Percentiles rank a stretch among this genome's conserved stretches.
Conservation (phyloP, 1,140 invertebrate genomes). For the Bombus sibiricus region DNA sequence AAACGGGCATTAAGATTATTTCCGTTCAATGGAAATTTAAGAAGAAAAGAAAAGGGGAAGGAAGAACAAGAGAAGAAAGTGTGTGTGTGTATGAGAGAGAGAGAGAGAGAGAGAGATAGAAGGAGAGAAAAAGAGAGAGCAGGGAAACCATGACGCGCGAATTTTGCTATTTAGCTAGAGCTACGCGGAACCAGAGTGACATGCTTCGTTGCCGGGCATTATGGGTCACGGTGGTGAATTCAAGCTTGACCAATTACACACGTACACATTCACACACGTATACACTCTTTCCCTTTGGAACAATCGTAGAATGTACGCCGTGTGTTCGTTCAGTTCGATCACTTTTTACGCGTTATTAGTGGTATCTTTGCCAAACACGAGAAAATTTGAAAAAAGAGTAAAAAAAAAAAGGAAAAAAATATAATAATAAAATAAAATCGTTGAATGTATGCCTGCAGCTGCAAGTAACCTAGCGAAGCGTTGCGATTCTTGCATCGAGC, state of each 20-base stretch:
- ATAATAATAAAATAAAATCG: background rate
- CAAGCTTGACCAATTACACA: constrained; percentile 25
- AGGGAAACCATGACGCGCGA: constrained; percentile 28
- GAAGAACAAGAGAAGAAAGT: no score
- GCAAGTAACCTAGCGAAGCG: constrained; percentile 38
- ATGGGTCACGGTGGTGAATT: constrained; percentile 9
- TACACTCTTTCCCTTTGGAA: constrained; percentile 9
- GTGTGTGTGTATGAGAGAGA: background rate
- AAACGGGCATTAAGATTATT: constrained; percentile 60
- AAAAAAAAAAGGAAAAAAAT: background rate
- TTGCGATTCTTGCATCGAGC: constrained; percentile 25
- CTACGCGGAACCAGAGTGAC: constrained; percentile 9
- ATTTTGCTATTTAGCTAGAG: constrained; percentile 22
- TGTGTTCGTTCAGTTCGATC: constrained; percentile 31
- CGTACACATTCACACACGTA: background rate
- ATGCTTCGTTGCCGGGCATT: constrained; percentile 28
- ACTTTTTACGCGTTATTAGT: constrained; percentile 43
- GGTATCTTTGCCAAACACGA: constrained; percentile 9
- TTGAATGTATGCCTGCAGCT: constrained; percentile 36
- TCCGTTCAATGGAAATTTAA: constrained; percentile 19
- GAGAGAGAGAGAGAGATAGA: no score
- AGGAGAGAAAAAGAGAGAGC: background rate
- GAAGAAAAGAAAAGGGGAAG: no score
- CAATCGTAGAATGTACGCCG: constrained; percentile 12
- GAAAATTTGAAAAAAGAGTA: background rate